phyloP scores from a whole-genome alignment of 2,797 vertebrate species.

The Hypotaenidia okinawae region DNA sequence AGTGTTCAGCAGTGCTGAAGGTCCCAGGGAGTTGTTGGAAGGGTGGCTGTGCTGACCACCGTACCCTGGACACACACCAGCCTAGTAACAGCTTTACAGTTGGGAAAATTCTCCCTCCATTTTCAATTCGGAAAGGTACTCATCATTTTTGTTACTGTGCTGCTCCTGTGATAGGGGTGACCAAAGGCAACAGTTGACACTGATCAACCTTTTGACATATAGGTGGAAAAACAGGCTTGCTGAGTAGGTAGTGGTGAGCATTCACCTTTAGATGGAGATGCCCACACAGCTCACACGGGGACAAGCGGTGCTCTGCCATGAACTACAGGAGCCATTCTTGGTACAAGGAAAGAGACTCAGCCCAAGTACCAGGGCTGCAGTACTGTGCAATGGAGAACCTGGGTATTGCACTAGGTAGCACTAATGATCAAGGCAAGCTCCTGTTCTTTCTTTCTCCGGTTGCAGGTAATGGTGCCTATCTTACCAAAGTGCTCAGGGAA shows the following conservation, averaged over 20 bases:
- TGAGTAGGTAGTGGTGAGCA: background rate
- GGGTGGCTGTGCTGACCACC: background rate
- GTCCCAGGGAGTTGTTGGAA: background rate
- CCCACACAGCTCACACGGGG: background rate
- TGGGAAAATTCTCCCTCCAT: background rate
- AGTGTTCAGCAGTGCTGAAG: background rate
- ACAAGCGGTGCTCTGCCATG: background rate
- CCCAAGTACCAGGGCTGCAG: background rate
- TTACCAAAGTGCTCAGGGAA: background rate
- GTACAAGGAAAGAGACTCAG: background rate
- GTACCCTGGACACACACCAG: background rate
- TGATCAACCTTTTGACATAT: background rate
- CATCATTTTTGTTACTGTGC: background rate
- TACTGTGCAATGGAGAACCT: accelerated
- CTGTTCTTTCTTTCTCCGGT: background rate
- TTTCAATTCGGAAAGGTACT: background rate
- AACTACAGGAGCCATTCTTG: background rate
- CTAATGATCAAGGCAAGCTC: background rate
- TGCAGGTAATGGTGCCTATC: background rate
- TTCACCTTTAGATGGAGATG: background rate
- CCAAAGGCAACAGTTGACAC: background rate
- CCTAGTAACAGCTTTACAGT: background rate
- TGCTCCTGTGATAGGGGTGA: background rate
- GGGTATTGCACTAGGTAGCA: background rate
- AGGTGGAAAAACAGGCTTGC: background rate